phyloP scores from a whole-genome alignment of 2,113 vertebrate species.

The Jacana jacana region DNA sequence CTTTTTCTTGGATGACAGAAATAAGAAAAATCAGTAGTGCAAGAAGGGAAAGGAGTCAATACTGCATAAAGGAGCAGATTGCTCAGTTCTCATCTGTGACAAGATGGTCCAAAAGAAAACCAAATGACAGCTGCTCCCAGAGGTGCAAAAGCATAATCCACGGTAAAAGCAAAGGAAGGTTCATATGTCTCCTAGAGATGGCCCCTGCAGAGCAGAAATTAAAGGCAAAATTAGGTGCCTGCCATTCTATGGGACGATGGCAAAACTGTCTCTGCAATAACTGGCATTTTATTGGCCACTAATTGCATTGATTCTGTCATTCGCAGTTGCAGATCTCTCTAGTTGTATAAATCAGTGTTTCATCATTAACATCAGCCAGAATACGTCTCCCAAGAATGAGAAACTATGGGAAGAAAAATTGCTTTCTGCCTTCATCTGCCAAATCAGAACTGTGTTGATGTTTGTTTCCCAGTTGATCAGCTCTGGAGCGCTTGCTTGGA shows the following conservation, averaged over 20 bases:
- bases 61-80: background rate
- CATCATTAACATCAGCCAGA: background rate
- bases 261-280: background rate
- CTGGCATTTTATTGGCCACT: background rate
- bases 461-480: background rate
- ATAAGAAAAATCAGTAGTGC: background rate
- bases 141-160: background rate
- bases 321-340: background rate
- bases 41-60: background rate
- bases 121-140: background rate
- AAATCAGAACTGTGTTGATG: background rate
- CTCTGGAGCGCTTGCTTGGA: background rate
- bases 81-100: background rate
- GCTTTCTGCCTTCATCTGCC: background rate
- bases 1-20: background rate
- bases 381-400: background rate
- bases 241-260: background rate
- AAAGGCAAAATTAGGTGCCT: background rate
- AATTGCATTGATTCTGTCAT: background rate
- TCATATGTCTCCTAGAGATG: background rate
- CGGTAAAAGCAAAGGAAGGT: background rate
- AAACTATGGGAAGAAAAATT: background rate
- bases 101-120: background rate
- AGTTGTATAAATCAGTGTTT: background rate
- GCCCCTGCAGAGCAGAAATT: background rate